These are phyloP conservation scores for Linepithema humile DNA, from an alignment of 1,140 invertebrate species.

Conservation along the genomic window DNA sequence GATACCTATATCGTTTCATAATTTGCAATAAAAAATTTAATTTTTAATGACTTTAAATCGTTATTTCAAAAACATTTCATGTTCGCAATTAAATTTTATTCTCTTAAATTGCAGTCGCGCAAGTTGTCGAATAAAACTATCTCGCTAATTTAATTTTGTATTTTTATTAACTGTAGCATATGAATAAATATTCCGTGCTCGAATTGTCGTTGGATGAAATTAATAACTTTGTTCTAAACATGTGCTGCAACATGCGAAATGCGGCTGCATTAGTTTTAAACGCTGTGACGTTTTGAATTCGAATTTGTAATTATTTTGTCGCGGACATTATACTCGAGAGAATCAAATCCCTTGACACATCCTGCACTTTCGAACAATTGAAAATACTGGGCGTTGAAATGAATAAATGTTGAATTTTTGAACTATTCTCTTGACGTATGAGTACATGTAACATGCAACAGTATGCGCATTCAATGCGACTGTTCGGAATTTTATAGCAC, in stretches of 20 bases:
- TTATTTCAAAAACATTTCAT: too few species aligned
- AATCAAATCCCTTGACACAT: not conserved
- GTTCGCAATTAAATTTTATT: too few species aligned
- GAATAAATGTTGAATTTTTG: not conserved
- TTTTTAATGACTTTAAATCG: not conserved
- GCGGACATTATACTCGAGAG: not conserved
- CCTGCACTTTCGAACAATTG: not conserved
- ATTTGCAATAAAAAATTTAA: not conserved
- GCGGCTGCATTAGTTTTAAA: conserved; percentile 9
- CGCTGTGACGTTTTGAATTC: conserved; percentile 4
- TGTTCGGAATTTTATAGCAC: not conserved
- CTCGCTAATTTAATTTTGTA: not conserved
- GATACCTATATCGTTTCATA: too few species aligned
- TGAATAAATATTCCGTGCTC: not conserved
- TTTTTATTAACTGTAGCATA: not conserved
- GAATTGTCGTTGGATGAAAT: not conserved
- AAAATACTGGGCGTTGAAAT: not conserved
- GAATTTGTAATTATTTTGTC: not conserved
- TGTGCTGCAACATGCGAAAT: not conserved
- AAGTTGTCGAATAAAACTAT: not conserved
- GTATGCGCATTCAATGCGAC: not conserved
- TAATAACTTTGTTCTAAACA: not conserved
- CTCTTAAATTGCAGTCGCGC: not conserved
- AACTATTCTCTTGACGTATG: not conserved
- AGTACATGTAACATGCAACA: too few species aligned